Conservation (phyloP, 2,888 invertebrate genomes). For the Sussaba pulchella region DNA sequence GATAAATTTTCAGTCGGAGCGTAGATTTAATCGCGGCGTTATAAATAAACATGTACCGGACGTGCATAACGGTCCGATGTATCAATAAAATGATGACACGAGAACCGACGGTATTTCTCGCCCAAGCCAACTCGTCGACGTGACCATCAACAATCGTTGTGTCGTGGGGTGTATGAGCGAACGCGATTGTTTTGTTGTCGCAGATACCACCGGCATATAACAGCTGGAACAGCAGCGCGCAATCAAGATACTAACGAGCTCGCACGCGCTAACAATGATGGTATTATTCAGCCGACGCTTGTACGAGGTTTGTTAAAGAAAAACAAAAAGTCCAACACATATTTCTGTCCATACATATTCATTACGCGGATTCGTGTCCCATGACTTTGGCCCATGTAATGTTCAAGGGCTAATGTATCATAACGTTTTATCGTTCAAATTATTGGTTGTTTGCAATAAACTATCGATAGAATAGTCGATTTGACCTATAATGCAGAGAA, state of each 20-base stretch:
- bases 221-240: constrained; percentile 37
- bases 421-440: background rate
- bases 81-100: constrained; percentile 9
- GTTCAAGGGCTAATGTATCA: background rate
- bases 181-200: constrained; percentile 34
- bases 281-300: constrained; percentile 46
- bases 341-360: constrained; percentile 27
- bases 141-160: constrained; percentile 23
- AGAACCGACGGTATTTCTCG: background rate
- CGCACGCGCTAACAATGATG: constrained; percentile 50
- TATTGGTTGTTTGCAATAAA: background rate
- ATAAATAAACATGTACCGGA: background rate
- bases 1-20: background rate
- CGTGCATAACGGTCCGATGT: background rate
- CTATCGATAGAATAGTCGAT: too few species aligned
- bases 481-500: too few species aligned
- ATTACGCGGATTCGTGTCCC: background rate
- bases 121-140: background rate
- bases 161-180: background rate
- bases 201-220: constrained; percentile 6
- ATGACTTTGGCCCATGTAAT: background rate
- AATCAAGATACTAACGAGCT: constrained; percentile 62
- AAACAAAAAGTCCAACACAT: constrained; percentile 17
- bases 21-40: background rate
- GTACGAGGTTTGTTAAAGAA: constrained; percentile 42